Evolutionary conservation across 2,888 invertebrate species (phyloP).

Genomic region (Amorpha juglandis): DNA sequence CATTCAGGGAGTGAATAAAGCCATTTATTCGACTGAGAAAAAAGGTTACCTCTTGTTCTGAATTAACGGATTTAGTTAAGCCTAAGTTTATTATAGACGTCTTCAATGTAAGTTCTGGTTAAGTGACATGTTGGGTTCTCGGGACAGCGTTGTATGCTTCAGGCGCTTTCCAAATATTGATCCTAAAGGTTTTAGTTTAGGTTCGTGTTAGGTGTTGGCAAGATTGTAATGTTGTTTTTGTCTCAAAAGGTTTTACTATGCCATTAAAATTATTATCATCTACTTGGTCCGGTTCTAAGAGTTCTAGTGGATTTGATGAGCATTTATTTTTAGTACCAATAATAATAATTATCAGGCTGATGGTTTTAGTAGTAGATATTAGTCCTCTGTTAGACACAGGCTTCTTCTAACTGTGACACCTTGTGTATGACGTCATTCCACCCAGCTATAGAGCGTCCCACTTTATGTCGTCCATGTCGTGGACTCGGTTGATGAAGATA

Average conservation of each 20-base stretch:
- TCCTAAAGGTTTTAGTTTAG: slow-evolving; percentile 38
- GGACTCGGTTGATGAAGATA: too few relatives aligned
- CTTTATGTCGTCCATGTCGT: too few relatives aligned
- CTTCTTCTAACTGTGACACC: too few relatives aligned
- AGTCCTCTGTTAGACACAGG: too few relatives aligned
- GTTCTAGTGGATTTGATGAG: not conserved
- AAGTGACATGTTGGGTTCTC: slow-evolving; percentile 42
- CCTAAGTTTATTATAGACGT: slow-evolving; percentile 60
- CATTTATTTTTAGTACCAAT: too few relatives aligned
- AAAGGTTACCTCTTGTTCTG: slow-evolving; percentile 37
- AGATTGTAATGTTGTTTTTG: not conserved
- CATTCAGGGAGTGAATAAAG: not conserved
- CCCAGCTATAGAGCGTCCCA: too few relatives aligned
- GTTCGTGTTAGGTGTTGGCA: not conserved
- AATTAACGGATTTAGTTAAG: slow-evolving; percentile 57
- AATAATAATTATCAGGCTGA: too few relatives aligned
- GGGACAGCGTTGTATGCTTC: slow-evolving; percentile 44
- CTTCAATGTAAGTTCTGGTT: slow-evolving; percentile 41
- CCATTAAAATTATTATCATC: too few relatives aligned
- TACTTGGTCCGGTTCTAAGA: not conserved
- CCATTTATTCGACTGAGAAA: too few relatives aligned
- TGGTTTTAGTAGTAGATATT: too few relatives aligned
- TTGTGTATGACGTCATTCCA: too few relatives aligned
- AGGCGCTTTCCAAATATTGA: slow-evolving; percentile 45
- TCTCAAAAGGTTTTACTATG: not conserved